phyloP scores from a whole-genome alignment of 2,888 invertebrate species.

The Euclidia mi region DNA sequence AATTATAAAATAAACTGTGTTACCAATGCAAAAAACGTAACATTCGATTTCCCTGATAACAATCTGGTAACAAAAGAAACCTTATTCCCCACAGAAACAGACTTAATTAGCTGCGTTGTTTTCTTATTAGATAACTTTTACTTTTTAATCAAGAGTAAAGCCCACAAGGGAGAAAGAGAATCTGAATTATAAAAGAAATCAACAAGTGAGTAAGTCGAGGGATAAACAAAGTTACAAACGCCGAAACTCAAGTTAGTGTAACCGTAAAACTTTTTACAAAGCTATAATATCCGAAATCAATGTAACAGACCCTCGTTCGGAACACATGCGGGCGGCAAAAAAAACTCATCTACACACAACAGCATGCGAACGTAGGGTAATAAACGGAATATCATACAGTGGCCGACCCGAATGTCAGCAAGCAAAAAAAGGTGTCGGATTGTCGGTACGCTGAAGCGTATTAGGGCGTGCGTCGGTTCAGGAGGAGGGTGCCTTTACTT shows the following conservation, averaged over 20 bases:
- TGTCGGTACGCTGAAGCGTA: constrained; percentile 41
- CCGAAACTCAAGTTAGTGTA: constrained; percentile 31
- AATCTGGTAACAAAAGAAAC: too few species aligned
- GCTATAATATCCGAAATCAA: constrained; percentile 66
- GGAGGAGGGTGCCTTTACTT: constrained; percentile 69
- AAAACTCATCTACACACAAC: constrained; percentile 68
- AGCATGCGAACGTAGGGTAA: constrained; percentile 62
- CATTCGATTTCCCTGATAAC: too few species aligned
- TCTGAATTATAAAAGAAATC: not conserved
- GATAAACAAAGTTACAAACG: constrained; percentile 25
- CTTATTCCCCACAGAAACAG: too few species aligned
- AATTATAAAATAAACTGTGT: too few species aligned
- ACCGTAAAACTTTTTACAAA: constrained; percentile 64
- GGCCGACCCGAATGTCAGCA: constrained; percentile 64
- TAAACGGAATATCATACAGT: constrained; percentile 79
- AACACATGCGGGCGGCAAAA: constrained; percentile 82
- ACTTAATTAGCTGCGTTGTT: too few species aligned
- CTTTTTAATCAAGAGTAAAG: too few species aligned
- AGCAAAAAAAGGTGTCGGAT: constrained; percentile 68
- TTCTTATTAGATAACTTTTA: too few species aligned
- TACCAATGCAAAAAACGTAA: too few species aligned
- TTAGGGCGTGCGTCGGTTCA: constrained; percentile 62
- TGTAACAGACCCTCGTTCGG: constrained; percentile 67
- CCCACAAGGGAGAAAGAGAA: too few species aligned
- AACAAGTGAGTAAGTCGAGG: constrained; percentile 5